Percentiles rank a stretch among this genome's conserved stretches.
phyloP scores from a whole-genome alignment of 2,113 vertebrate species.

The Saguinus midas region DNA sequence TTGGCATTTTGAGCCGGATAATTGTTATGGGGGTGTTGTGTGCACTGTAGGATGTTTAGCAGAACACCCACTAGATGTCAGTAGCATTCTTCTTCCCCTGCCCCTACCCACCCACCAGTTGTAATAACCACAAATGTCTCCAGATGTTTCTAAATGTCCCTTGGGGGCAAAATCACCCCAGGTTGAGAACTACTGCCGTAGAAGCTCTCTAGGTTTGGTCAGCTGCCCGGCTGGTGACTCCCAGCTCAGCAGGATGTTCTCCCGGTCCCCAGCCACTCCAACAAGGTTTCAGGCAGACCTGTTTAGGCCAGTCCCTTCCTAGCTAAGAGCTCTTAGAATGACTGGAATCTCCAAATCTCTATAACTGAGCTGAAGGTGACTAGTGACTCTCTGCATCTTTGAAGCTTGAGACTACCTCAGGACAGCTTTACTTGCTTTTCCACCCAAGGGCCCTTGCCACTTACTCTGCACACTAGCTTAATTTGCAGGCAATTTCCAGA shows the following conservation, averaged over 20 bases:
- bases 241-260: background rate
- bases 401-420: background rate
- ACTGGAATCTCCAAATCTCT: background rate
- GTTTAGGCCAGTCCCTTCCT: conserved; percentile 2
- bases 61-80: background rate
- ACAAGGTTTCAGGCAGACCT: background rate
- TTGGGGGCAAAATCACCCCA: background rate
- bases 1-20: background rate
- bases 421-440: background rate
- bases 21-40: background rate
- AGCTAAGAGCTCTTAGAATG: background rate
- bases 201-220: background rate
- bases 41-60: background rate
- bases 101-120: background rate
- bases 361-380: background rate
- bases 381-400: background rate
- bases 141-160: background rate
- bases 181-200: background rate
- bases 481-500: background rate
- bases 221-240: background rate
- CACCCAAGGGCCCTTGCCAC: background rate
- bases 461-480: background rate
- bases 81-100: background rate
- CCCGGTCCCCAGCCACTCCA: background rate
- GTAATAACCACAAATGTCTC: background rate